Percentiles rank a stretch among this genome's conserved stretches.
These are phyloP conservation scores for Bubalus kerabau DNA, from an alignment of 2,113 vertebrate species.

Conservation along the genomic window DNA sequence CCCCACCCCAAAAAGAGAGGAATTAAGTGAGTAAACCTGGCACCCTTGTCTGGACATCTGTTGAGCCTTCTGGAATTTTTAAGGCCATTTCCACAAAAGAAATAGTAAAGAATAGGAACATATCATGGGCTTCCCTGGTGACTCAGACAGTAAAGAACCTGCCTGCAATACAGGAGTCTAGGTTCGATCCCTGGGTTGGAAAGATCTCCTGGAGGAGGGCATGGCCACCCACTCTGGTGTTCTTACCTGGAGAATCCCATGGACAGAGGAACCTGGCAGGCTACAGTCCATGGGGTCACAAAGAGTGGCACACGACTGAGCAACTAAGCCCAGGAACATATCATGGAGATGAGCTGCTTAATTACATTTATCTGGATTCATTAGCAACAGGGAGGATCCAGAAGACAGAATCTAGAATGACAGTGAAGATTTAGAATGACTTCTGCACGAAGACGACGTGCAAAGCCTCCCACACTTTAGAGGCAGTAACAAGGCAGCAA, in stretches of 20 bases:
- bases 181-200: neutral
- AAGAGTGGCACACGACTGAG: neutral
- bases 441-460: neutral
- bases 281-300: rapidly evolving
- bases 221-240: neutral
- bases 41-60: neutral
- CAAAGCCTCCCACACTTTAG: neutral
- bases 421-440: neutral
- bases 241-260: neutral
- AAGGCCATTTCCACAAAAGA: neutral
- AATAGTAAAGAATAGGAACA: neutral
- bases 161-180: neutral
- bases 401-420: neutral
- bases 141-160: neutral
- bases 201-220: neutral
- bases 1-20: neutral
- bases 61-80: neutral
- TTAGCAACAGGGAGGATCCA: neutral
- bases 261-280: neutral
- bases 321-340: neutral
- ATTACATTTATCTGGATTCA: neutral
- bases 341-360: neutral
- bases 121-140: neutral
- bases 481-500: neutral
- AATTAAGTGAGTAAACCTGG: neutral